Evolutionary conservation across 2,797 vertebrate genomes (phyloP).

Genomic region (Neomorphus geoffroyi): DNA sequence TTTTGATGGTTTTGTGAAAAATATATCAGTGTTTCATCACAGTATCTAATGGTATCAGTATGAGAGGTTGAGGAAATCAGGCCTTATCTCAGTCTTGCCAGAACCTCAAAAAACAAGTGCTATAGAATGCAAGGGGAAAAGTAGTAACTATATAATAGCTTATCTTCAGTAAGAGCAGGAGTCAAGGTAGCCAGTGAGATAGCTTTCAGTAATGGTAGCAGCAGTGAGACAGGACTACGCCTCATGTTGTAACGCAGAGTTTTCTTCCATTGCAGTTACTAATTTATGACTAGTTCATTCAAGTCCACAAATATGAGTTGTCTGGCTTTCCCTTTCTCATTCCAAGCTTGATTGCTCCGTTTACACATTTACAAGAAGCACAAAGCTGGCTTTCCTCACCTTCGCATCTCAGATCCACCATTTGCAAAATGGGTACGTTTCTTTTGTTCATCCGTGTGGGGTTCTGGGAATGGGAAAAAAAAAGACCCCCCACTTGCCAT

Average conservation of each 20-base stretch:
- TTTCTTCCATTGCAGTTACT: background rate
- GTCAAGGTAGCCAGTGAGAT: background rate
- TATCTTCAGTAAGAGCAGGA: background rate
- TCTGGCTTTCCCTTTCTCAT: background rate
- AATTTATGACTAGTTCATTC: background rate
- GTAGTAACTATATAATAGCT: background rate
- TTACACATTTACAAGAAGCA: background rate
- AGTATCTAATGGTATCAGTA: background rate
- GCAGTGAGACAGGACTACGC: background rate
- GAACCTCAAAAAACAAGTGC: background rate
- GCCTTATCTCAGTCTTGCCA: background rate
- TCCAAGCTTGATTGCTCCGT: background rate
- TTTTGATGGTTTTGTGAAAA: background rate
- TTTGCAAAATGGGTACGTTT: background rate
- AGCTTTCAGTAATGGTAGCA: background rate
- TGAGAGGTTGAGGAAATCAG: background rate
- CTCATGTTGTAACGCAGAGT: background rate
- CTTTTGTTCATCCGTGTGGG: background rate
- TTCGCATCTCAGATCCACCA: background rate
- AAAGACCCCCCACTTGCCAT: background rate
- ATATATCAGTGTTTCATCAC: background rate
- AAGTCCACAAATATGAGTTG: background rate
- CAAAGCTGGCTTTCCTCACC: background rate
- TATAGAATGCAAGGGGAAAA: background rate
- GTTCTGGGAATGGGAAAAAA: background rate